A percentile compares a stretch with the other conserved stretches of the same genome.
Evolutionary conservation across 2,113 vertebrate species (phyloP).

Genomic region (Coptodon rendalli): DNA sequence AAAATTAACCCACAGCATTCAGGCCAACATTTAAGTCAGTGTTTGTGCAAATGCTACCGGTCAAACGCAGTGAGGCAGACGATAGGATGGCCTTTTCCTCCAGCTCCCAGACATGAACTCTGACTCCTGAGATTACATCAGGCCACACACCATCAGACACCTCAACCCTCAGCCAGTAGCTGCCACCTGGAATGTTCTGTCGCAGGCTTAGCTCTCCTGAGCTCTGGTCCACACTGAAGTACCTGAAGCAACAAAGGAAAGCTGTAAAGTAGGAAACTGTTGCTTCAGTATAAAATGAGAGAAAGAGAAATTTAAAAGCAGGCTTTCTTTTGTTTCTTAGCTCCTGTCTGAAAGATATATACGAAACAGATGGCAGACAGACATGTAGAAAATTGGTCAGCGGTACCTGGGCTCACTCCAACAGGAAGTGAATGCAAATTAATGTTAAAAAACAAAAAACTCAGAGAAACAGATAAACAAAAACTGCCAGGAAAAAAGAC

Average conservation of each 20-base stretch:
- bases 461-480: neutral
- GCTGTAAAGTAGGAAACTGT: neutral
- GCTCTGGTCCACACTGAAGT: slow-evolving; percentile 81
- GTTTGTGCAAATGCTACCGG: slow-evolving; percentile 62
- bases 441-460: neutral
- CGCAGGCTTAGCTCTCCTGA: slow-evolving; percentile 76
- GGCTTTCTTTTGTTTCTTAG: neutral
- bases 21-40: neutral
- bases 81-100: slow-evolving; percentile 77
- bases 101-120: slow-evolving; percentile 78
- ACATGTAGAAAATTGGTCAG: slow-evolving; percentile 5
- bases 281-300: neutral
- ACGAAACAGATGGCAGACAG: neutral
- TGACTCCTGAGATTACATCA: slow-evolving; percentile 77
- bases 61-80: slow-evolving; percentile 77
- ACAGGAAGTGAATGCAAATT: neutral
- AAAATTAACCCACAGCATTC: neutral
- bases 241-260: slow-evolving; percentile 57
- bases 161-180: slow-evolving; percentile 76
- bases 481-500: neutral
- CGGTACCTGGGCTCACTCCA: neutral
- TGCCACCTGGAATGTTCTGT: slow-evolving; percentile 74
- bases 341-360: neutral
- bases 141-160: slow-evolving; percentile 88
- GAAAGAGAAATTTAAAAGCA: neutral